Conservation (phyloP, 2,888 invertebrate species). For the Cantharis flavilabris region DNA sequence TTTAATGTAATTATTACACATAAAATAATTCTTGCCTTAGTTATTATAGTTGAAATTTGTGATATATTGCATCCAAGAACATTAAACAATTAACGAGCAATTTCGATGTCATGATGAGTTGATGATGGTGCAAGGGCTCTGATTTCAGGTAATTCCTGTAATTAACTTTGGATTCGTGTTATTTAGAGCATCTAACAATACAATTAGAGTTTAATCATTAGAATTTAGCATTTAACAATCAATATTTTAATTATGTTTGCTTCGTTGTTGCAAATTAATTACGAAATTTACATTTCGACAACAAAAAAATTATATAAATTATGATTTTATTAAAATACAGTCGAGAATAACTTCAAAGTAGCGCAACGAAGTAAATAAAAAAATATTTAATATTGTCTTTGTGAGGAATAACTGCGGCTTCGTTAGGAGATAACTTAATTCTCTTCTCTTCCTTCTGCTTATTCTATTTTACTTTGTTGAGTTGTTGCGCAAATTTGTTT, state of each 20-base stretch:
- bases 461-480: slow-evolving; percentile 32
- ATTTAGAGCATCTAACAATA: slow-evolving; percentile 46
- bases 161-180: slow-evolving; percentile 49
- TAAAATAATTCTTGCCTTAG: slow-evolving; percentile 11
- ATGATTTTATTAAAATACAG: slow-evolving; percentile 48
- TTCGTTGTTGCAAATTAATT: neutral
- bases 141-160: slow-evolving; percentile 50
- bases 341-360: slow-evolving; percentile 44
- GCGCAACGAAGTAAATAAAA: slow-evolving; percentile 47
- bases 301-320: slow-evolving; percentile 43
- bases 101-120: slow-evolving; percentile 50
- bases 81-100: slow-evolving; percentile 45
- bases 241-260: slow-evolving; percentile 1
- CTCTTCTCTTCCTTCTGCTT: slow-evolving; percentile 40
- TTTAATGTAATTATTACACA: slow-evolving; percentile 24
- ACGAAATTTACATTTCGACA: slow-evolving; percentile 5
- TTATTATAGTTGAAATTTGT: slow-evolving; percentile 21
- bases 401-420: slow-evolving; percentile 51
- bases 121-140: slow-evolving; percentile 43
- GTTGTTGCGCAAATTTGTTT: slow-evolving; percentile 32
- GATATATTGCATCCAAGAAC: slow-evolving; percentile 30
- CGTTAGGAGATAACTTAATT: slow-evolving; percentile 50
- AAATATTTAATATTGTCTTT: slow-evolving; percentile 52
- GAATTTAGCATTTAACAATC: slow-evolving; percentile 18
- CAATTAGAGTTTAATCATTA: slow-evolving; percentile 39